phyloP scores from a whole-genome alignment of 2,113 vertebrate genomes.

The Malurus cyaneus region DNA sequence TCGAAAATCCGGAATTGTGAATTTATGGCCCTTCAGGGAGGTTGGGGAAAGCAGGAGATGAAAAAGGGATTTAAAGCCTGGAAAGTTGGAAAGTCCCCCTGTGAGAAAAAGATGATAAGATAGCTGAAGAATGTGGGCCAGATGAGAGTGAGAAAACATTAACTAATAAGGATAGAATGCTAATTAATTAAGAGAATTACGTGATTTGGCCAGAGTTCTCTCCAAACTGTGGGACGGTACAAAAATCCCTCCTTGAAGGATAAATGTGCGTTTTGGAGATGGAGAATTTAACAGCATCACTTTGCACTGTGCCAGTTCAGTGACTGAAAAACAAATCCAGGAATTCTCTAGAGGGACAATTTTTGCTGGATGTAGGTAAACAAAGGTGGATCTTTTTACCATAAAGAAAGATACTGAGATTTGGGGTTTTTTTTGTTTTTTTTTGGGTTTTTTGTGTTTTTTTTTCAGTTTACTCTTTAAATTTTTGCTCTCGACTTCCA shows the following conservation, averaged over 20 bases:
- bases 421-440: too few relatives aligned
- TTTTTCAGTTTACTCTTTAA: neutral
- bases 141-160: neutral
- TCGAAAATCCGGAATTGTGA: neutral
- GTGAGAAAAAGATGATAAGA: neutral
- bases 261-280: neutral
- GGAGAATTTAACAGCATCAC: neutral
- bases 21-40: neutral
- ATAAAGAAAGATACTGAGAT: neutral
- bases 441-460: neutral
- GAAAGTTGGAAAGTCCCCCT: neutral
- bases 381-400: neutral
- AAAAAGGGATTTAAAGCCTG: neutral
- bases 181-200: neutral
- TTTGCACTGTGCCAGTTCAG: neutral
- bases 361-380: neutral
- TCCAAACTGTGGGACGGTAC: neutral
- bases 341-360: neutral
- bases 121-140: neutral
- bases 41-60: neutral
- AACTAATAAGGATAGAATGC: neutral
- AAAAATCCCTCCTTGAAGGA: neutral
- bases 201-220: neutral
- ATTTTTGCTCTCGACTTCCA: neutral
- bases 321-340: neutral